phyloP scores from a whole-genome alignment of 2,113 vertebrate species.

The Vombatus ursinus region DNA sequence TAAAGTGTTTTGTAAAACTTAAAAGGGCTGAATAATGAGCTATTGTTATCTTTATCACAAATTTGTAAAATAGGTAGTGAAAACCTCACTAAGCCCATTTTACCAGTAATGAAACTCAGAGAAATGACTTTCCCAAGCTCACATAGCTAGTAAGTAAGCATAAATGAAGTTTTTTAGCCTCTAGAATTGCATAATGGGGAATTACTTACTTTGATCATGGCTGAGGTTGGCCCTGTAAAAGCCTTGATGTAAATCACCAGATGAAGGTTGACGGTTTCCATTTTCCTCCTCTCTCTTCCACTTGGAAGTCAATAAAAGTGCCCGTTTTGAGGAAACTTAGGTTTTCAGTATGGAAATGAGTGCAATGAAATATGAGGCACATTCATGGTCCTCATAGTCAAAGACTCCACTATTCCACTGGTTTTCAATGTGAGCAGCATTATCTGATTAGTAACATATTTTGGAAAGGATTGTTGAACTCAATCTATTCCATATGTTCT shows the following conservation, averaged over 20 bases:
- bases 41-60: not conserved
- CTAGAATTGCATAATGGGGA: not conserved
- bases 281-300: not conserved
- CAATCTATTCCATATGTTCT: slow-evolving; percentile 50
- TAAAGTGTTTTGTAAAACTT: not conserved
- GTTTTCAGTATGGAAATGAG: not conserved
- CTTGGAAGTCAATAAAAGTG: slow-evolving; percentile 1
- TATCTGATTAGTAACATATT: slow-evolving; percentile 56
- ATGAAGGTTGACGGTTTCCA: not conserved
- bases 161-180: not conserved
- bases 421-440: slow-evolving; percentile 29
- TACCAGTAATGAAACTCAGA: not conserved
- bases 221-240: not conserved
- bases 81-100: not conserved
- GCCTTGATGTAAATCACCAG: not conserved
- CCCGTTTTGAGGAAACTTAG: not conserved
- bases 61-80: not conserved
- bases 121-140: not conserved
- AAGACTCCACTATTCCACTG: not conserved
- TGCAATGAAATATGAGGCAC: not conserved
- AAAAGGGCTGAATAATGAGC: not conserved
- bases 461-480: slow-evolving; percentile 52
- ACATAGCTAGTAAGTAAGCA: not conserved
- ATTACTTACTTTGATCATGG: not conserved
- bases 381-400: slow-evolving; percentile 1